These are phyloP conservation scores for Cantharis rufa DNA, from an alignment of 2,888 invertebrate genomes.

Conservation along the genomic window DNA sequence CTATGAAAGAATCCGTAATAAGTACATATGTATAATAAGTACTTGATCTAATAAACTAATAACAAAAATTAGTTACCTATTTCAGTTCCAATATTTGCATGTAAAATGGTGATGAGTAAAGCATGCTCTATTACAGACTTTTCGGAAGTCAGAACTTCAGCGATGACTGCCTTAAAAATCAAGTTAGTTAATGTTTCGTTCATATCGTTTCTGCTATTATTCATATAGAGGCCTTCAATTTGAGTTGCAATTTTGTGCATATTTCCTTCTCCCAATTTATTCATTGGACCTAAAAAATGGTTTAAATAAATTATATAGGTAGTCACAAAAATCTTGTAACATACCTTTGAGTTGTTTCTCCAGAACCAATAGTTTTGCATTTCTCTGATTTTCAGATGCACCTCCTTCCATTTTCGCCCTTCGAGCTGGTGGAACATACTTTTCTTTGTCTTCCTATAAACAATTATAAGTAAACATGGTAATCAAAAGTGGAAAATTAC, in stretches of 20 bases:
- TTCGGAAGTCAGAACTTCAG: constrained; percentile 67
- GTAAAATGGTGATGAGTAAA: constrained; percentile 79
- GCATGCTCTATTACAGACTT: constrained; percentile 83
- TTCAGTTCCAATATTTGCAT: constrained; percentile 90
- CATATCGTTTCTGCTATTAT: constrained; percentile 80
- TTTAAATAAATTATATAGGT: not conserved
- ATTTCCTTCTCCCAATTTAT: constrained; percentile 85
- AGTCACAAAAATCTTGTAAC: not conserved
- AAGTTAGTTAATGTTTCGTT: constrained; percentile 74
- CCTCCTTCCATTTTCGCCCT: constrained; percentile 60
- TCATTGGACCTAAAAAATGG: constrained; percentile 65
- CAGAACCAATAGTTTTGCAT: constrained; percentile 68
- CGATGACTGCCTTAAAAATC: constrained; percentile 72
- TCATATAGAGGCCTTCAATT: constrained; percentile 79
- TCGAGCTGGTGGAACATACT: constrained; percentile 84
- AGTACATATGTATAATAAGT: too few relatives aligned
- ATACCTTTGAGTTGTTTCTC: constrained; percentile 81
- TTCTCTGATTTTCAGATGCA: constrained; percentile 53
- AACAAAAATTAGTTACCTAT: constrained; percentile 65
- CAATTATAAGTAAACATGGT: constrained; percentile 2
- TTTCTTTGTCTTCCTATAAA: constrained; percentile 49
- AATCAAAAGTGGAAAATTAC: constrained; percentile 16
- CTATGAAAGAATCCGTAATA: too few relatives aligned
- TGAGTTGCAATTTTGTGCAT: constrained; percentile 80
- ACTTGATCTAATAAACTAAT: too few relatives aligned